A percentile compares a stretch with the other conserved stretches of the same genome.
Conservation (phyloP, 2,888 invertebrate species). For the Sisyra nigra region DNA sequence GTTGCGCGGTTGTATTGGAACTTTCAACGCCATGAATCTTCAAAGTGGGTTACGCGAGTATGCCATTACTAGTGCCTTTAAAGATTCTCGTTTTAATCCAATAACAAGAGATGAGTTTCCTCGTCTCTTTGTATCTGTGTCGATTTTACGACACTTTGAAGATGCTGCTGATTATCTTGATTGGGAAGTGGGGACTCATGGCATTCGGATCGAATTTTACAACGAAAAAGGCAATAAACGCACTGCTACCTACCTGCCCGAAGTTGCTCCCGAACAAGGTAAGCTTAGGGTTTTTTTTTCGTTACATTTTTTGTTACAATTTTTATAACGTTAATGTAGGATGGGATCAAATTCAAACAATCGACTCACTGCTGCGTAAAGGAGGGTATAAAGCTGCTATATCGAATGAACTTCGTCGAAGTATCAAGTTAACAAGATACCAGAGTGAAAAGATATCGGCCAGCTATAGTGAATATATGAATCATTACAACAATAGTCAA, state of each 20-base stretch:
- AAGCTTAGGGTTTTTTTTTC: conserved; percentile 11
- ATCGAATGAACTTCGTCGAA: conserved; percentile 72
- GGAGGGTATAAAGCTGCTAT: conserved; percentile 90
- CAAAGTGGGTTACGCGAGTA: conserved; percentile 92
- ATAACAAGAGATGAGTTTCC: conserved; percentile 88
- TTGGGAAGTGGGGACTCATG: conserved; percentile 95
- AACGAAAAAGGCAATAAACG: conserved; percentile 87
- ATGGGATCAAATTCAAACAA: conserved; percentile 97
- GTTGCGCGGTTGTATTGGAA: conserved; percentile 95
- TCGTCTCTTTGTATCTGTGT: conserved; percentile 86
- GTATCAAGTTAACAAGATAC: conserved; percentile 89
- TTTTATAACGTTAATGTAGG: conserved; percentile 37
- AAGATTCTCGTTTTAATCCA: conserved; percentile 93
- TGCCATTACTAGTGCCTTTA: conserved; percentile 93
- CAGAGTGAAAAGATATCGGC: conserved; percentile 91
- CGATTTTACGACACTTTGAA: conserved; percentile 91
- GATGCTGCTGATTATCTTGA: conserved; percentile 89
- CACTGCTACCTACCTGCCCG: conserved; percentile 96
- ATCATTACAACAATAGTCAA: conserved; percentile 38
- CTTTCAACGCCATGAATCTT: conserved; percentile 92
- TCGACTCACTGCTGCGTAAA: conserved; percentile 92
- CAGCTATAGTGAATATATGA: conserved; percentile 69
- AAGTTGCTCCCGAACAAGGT: conserved; percentile 98
- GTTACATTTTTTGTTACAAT: neutral
- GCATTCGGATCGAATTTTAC: conserved; percentile 93